Evolutionary conservation across 2,113 vertebrate genomes (phyloP).

Genomic region (Peucedramus taeniatus): DNA sequence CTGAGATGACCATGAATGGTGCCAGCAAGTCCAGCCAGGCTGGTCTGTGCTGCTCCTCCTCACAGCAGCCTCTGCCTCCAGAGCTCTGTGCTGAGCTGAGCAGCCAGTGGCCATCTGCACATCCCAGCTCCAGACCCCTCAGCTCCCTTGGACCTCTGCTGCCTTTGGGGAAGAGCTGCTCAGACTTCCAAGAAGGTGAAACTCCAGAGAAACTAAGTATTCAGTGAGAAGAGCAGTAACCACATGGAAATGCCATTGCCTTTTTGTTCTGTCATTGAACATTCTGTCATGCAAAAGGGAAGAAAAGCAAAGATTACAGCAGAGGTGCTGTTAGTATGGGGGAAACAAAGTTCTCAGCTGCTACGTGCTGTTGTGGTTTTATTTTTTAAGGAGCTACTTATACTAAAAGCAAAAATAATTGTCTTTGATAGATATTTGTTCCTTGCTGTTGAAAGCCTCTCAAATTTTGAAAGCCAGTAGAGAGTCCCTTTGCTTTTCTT

Average conservation of each 20-base stretch:
- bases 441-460: background rate
- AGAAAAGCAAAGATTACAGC: background rate
- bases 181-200: background rate
- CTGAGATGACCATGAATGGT: background rate
- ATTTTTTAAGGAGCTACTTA: background rate
- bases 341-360: background rate
- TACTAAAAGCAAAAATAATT: constrained; percentile 7
- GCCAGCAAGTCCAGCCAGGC: background rate
- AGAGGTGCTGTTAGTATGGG: background rate
- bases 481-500: background rate
- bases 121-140: background rate
- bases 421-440: background rate
- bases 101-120: constrained; percentile 5
- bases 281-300: background rate
- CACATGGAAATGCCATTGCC: background rate
- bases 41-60: background rate
- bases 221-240: background rate
- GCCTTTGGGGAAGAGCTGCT: background rate
- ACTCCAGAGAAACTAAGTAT: background rate
- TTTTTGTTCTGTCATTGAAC: background rate
- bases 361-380: background rate
- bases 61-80: background rate
- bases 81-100: background rate
- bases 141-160: background rate
- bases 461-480: background rate